phyloP scores from a whole-genome alignment of 1,140 invertebrate species.

The Acromyrmex heyeri region DNA sequence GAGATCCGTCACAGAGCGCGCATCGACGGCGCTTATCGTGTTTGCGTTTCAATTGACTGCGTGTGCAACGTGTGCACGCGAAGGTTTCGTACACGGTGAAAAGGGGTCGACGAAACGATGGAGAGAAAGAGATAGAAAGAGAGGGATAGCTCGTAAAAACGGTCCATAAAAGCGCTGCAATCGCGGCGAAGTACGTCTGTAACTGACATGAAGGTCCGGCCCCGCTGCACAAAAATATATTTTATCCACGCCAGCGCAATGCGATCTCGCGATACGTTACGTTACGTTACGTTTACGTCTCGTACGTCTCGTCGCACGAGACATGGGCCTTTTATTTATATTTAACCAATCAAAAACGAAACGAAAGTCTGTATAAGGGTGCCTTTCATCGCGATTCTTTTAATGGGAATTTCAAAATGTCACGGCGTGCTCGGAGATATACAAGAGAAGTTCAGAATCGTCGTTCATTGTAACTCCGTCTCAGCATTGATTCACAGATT shows the following conservation, averaged over 20 bases:
- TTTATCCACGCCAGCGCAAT: slow-evolving; percentile 72
- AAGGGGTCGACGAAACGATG: slow-evolving; percentile 18
- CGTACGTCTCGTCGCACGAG: slow-evolving; percentile 15
- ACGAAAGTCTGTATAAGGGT: slow-evolving; percentile 20
- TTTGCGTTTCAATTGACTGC: slow-evolving; percentile 62
- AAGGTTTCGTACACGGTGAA: slow-evolving; percentile 58
- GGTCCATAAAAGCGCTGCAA: slow-evolving; percentile 79
- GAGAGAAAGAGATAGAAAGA: not conserved
- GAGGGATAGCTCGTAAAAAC: slow-evolving; percentile 77
- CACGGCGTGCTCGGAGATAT: not conserved
- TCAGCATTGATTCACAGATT: not conserved
- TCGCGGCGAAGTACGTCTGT: slow-evolving; percentile 78
- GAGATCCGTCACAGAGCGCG: slow-evolving; percentile 47
- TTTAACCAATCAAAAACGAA: slow-evolving; percentile 61
- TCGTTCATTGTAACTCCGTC: not conserved
- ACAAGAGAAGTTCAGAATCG: not conserved
- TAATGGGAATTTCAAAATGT: not conserved
- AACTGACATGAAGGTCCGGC: slow-evolving; percentile 77
- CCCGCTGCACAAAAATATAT: slow-evolving; percentile 77
- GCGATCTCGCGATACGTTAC: slow-evolving; percentile 58
- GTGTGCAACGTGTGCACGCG: slow-evolving; percentile 58
- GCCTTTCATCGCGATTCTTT: slow-evolving; percentile 18
- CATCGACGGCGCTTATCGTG: slow-evolving; percentile 62
- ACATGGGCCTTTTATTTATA: slow-evolving; percentile 70
- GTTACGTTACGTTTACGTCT: slow-evolving; percentile 69